phyloP scores from a whole-genome alignment of 1,140 invertebrate genomes.

The Tribolium castaneum region DNA sequence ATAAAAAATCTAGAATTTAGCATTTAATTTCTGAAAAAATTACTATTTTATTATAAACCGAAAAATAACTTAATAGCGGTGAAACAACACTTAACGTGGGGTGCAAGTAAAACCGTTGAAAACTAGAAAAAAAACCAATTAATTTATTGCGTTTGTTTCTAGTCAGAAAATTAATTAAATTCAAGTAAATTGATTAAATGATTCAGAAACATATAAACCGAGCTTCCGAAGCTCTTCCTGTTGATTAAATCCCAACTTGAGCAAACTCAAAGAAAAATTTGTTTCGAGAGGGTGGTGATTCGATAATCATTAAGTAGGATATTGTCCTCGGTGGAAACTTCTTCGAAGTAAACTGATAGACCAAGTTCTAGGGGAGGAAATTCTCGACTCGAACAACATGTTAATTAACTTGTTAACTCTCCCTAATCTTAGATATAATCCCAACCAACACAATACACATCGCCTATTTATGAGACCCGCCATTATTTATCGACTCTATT shows the following conservation, averaged over 20 bases:
- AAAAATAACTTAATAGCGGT: too few species aligned
- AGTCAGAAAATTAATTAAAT: neutral
- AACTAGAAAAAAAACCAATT: too few species aligned
- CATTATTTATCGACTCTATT: slow-evolving; percentile 25
- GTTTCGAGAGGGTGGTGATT: neutral
- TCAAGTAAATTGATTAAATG: neutral
- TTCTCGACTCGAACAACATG: slow-evolving; percentile 24
- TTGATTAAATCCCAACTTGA: neutral
- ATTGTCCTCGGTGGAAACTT: slow-evolving; percentile 15
- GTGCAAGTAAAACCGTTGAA: too few species aligned
- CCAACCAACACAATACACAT: slow-evolving; percentile 28
- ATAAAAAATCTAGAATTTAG: too few species aligned
- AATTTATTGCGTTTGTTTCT: neutral
- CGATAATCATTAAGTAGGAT: slow-evolving; percentile 22
- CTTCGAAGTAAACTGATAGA: slow-evolving; percentile 17
- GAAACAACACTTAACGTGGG: too few species aligned
- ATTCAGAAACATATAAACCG: neutral
- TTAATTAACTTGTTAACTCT: slow-evolving; percentile 36
- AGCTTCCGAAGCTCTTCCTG: slow-evolving; percentile 54
- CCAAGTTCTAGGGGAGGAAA: slow-evolving; percentile 25
- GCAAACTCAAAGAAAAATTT: neutral
- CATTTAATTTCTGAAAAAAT: too few species aligned
- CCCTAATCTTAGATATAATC: slow-evolving; percentile 34
- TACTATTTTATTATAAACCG: too few species aligned
- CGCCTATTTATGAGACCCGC: slow-evolving; percentile 23